These are phyloP conservation scores for Asteroscopus sphinx DNA, from an alignment of 2,888 invertebrate genomes.

Conservation along the genomic window DNA sequence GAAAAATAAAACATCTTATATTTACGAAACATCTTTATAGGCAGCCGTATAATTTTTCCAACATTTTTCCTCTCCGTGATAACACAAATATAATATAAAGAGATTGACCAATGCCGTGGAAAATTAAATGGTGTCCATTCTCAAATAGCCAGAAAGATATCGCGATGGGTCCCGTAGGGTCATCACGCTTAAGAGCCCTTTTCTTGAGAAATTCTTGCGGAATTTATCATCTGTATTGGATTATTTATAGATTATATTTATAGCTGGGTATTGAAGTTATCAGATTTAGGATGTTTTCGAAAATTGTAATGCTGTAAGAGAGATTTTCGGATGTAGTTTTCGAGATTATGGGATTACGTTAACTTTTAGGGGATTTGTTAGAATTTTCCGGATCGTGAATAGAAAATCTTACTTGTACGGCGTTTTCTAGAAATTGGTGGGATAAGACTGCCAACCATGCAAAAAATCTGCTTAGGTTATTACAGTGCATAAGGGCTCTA, in stretches of 20 bases:
- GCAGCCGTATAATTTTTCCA: conserved; percentile 42
- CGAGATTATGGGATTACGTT: conserved; percentile 26
- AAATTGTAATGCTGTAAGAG: conserved; percentile 10
- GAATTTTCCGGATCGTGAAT: too few relatives aligned
- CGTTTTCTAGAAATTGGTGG: too few relatives aligned
- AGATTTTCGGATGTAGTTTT: conserved; percentile 17
- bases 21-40: conserved; percentile 34
- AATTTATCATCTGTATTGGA: conserved; percentile 58
- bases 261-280: conserved; percentile 39
- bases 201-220: conserved; percentile 43
- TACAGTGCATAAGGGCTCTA: too few relatives aligned
- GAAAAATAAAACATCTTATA: conserved; percentile 16
- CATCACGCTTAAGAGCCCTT: conserved; percentile 51
- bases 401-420: too few relatives aligned
- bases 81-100: conserved; percentile 57
- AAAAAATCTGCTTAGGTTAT: too few relatives aligned
- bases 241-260: conserved; percentile 45
- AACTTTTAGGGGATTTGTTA: not conserved
- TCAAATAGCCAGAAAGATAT: conserved; percentile 63
- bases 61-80: conserved; percentile 46
- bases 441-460: too few relatives aligned
- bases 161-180: conserved; percentile 52
- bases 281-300: conserved; percentile 23
- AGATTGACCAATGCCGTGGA: conserved; percentile 65
- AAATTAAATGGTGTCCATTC: conserved; percentile 67